Evolutionary conservation across 2,888 invertebrate species (phyloP).

Genomic region (Epirrhoe alternata): DNA sequence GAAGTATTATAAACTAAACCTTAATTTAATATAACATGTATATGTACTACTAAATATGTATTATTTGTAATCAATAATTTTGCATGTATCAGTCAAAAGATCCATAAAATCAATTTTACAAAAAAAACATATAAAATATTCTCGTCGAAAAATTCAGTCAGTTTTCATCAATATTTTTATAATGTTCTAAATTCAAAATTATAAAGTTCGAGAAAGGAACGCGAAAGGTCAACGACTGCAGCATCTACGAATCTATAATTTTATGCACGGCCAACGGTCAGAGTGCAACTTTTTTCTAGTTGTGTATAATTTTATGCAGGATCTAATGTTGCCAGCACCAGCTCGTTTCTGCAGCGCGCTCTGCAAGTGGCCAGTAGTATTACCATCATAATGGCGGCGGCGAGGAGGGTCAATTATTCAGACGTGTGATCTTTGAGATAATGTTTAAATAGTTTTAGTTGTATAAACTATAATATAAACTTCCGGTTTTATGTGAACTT

Average conservation of each 20-base stretch:
- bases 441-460: slow-evolving; percentile 6
- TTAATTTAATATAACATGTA: too few relatives aligned
- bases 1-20: too few relatives aligned
- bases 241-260: slow-evolving; percentile 26
- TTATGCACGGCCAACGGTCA: slow-evolving; percentile 52
- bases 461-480: slow-evolving; percentile 17
- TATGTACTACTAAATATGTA: too few relatives aligned
- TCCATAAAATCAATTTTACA: too few relatives aligned
- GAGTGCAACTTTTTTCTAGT: slow-evolving; percentile 52
- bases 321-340: slow-evolving; percentile 60
- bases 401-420: slow-evolving; percentile 53
- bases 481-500: slow-evolving; percentile 28
- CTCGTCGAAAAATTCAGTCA: too few relatives aligned
- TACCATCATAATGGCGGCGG: slow-evolving; percentile 69
- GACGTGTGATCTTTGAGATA: slow-evolving; percentile 38
- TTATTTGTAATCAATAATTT: too few relatives aligned
- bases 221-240: slow-evolving; percentile 25
- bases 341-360: slow-evolving; percentile 71
- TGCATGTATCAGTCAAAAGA: too few relatives aligned
- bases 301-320: slow-evolving; percentile 73
- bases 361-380: slow-evolving; percentile 50
- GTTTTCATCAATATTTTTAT: neutral
- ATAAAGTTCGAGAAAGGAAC: neutral
- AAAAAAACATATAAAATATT: too few relatives aligned
- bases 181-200: neutral